phyloP scores from a whole-genome alignment of 1,140 invertebrate species.

The Drepana arcuata region DNA sequence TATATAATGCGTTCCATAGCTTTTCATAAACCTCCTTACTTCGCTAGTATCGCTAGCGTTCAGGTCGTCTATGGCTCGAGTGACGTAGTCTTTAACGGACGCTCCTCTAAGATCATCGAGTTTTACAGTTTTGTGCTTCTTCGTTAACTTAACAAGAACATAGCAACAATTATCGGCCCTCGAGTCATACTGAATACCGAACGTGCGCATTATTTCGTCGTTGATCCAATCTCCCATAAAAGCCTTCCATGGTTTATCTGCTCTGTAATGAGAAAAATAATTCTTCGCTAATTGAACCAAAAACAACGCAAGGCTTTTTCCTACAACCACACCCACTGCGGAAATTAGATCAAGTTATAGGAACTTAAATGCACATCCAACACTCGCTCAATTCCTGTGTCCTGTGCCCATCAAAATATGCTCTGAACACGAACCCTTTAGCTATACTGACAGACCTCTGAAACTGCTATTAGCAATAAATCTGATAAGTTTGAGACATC shows the following conservation, averaged over 20 bases:
- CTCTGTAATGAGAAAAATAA: too few relatives aligned
- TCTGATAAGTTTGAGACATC: too few relatives aligned
- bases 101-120: constrained; percentile 64
- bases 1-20: constrained; percentile 84
- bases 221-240: constrained; percentile 81
- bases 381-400: too few relatives aligned
- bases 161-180: constrained; percentile 79
- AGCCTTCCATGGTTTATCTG: constrained; percentile 82
- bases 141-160: constrained; percentile 74
- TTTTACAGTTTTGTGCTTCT: constrained; percentile 73
- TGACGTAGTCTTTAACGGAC: constrained; percentile 73
- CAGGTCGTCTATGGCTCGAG: constrained; percentile 74
- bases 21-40: constrained; percentile 79
- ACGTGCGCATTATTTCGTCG: constrained; percentile 75
- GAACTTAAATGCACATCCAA: too few relatives aligned
- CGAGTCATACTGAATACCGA: constrained; percentile 79
- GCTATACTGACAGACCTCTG: too few relatives aligned
- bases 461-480: too few relatives aligned
- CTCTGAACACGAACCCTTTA: too few relatives aligned
- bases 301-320: too few relatives aligned
- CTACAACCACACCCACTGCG: too few relatives aligned
- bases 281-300: too few relatives aligned
- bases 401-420: too few relatives aligned
- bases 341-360: too few relatives aligned
- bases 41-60: constrained; percentile 76